Percentiles rank a stretch among this genome's conserved stretches.
phyloP scores from a whole-genome alignment of 2,797 vertebrate genomes.

The Coilia nasus region DNA sequence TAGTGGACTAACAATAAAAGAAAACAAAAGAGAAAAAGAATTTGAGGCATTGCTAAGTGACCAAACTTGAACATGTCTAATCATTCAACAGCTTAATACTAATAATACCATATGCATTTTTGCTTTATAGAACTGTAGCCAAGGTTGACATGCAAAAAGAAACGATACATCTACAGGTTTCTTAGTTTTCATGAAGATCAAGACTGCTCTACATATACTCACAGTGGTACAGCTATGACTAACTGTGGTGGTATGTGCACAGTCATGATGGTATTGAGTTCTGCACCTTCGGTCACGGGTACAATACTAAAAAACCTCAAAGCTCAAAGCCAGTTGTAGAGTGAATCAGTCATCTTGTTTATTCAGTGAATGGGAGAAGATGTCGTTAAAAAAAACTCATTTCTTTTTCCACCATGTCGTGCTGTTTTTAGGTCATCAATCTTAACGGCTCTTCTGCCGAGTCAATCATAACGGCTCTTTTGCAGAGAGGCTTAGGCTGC shows the following conservation, averaged over 20 bases:
- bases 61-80: not conserved
- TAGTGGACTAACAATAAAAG: too few relatives aligned
- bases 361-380: constrained; percentile 54
- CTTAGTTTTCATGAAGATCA: not conserved
- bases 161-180: not conserved
- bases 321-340: not conserved
- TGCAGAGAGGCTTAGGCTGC: not conserved
- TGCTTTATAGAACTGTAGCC: not conserved
- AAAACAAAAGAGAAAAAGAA: not conserved
- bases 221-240: not conserved
- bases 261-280: not conserved
- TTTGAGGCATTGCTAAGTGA: not conserved
- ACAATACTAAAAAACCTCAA: constrained; percentile 44
- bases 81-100: not conserved
- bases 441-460: not conserved
- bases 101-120: not conserved
- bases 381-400: constrained; percentile 61
- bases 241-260: not conserved
- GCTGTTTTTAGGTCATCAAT: constrained; percentile 28
- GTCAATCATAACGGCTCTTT: not conserved
- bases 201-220: not conserved
- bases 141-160: not conserved
- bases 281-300: not conserved
- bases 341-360: constrained; percentile 9
- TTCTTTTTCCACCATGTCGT: constrained; percentile 3